Evolutionary conservation across 1,140 invertebrate genomes (phyloP).

Genomic region (Nasonia longicornis): DNA sequence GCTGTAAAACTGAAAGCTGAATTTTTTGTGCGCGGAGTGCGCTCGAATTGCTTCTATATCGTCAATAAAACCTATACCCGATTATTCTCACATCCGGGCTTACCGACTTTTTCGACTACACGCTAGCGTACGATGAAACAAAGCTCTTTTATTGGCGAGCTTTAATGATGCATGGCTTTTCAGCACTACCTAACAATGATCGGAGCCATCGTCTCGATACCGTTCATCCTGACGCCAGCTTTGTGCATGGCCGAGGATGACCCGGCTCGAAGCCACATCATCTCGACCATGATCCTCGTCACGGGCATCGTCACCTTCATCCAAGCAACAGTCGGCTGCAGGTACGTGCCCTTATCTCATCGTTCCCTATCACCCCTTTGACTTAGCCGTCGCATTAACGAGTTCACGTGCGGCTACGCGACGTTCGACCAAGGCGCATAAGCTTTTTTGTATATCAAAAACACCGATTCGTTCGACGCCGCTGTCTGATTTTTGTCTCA

Average conservation of each 20-base stretch:
- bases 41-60: not conserved
- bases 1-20: not conserved
- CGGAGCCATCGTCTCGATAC: slow-evolving; percentile 86
- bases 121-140: too few relatives aligned
- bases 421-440: not conserved
- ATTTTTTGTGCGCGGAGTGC: not conserved
- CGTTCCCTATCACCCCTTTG: not conserved
- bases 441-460: not conserved
- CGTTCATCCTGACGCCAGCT: slow-evolving; percentile 83
- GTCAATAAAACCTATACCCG: too few relatives aligned
- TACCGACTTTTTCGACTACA: too few relatives aligned
- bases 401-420: too few relatives aligned
- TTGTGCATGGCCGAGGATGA: slow-evolving; percentile 86
- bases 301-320: slow-evolving; percentile 86
- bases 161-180: slow-evolving; percentile 44
- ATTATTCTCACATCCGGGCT: too few relatives aligned
- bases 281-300: slow-evolving; percentile 90
- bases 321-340: slow-evolving; percentile 86
- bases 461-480: too few relatives aligned
- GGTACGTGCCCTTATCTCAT: slow-evolving; percentile 64
- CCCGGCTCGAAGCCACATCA: slow-evolving; percentile 83
- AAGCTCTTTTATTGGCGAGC: not conserved
- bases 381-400: too few relatives aligned
- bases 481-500: not conserved
- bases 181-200: slow-evolving; percentile 92